These are phyloP conservation scores for Leptinotarsa undecemlineata DNA, from an alignment of 1,140 invertebrate species.

Conservation along the genomic window DNA sequence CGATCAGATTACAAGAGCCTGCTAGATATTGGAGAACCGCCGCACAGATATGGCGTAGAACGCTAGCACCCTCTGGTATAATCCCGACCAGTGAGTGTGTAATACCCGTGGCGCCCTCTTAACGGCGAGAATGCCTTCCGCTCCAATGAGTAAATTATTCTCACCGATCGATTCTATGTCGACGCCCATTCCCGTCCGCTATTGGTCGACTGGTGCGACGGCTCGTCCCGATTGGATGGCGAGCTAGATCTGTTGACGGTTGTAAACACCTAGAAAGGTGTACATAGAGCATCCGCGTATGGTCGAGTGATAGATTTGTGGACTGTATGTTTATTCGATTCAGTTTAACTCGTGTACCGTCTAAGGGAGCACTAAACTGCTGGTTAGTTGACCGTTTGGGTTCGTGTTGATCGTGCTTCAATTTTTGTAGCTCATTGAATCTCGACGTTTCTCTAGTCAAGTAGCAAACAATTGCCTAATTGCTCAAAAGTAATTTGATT, in stretches of 20 bases:
- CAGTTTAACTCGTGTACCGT: conserved; percentile 39
- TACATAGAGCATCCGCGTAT: conserved; percentile 34
- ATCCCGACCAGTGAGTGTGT: conserved; percentile 29
- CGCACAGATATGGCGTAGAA: conserved; percentile 18
- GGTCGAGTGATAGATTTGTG: conserved; percentile 40
- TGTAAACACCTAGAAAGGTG: conserved; percentile 51
- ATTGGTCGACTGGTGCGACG: conserved; percentile 37
- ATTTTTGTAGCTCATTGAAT: conserved; percentile 40
- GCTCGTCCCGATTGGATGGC: conserved; percentile 38
- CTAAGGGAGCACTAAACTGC: conserved; percentile 14
- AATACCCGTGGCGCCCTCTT: conserved; percentile 49
- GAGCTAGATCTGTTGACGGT: conserved; percentile 38
- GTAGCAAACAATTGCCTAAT: conserved; percentile 47
- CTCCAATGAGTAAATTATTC: conserved; percentile 50
- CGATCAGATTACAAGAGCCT: conserved; percentile 24
- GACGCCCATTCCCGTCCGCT: conserved; percentile 34
- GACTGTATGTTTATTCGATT: conserved; percentile 29
- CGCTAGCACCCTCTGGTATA: conserved; percentile 44
- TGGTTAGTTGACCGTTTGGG: conserved; percentile 26
- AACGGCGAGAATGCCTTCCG: conserved; percentile 49
- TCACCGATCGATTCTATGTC: conserved; percentile 45
- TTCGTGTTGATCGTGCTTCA: conserved; percentile 20
- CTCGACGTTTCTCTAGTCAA: conserved; percentile 41
- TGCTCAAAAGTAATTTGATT: conserved; percentile 44
- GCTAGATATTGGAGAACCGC: not conserved